Conservation (phyloP, 2,113 vertebrate genomes). For the Nothoprocta perdicaria region DNA sequence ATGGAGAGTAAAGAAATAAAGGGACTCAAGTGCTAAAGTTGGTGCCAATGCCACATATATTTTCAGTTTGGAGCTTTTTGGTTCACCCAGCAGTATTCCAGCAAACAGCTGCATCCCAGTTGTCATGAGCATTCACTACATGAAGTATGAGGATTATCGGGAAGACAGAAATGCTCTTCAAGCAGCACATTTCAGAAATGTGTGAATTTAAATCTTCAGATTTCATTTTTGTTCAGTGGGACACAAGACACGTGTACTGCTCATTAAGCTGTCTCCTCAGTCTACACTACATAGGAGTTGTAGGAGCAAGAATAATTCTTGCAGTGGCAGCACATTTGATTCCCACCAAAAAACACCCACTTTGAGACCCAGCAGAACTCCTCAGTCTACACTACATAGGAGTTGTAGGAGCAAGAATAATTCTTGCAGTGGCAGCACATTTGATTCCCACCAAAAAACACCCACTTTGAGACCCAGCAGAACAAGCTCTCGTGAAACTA, state of each 20-base stretch:
- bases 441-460: constrained; percentile 1
- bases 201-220: background rate
- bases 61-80: background rate
- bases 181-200: background rate
- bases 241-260: background rate
- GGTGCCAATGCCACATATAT: background rate
- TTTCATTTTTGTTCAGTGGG: constrained; percentile 1
- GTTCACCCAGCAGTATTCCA: background rate
- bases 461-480: background rate
- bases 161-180: constrained; percentile 7
- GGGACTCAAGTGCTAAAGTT: background rate
- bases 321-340: background rate
- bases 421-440: background rate
- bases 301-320: background rate
- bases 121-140: background rate
- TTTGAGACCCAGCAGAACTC: constrained; percentile 1
- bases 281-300: constrained; percentile 8
- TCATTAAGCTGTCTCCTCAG: constrained; percentile 7
- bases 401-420: background rate
- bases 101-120: constrained; percentile 12
- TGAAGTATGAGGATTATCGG: background rate
- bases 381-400: constrained; percentile 13
- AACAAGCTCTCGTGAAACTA: background rate
- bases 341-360: constrained; percentile 14
- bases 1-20: constrained; percentile 1